Conservation (phyloP, 2,888 invertebrate species). For the Limnephilus auricula region DNA sequence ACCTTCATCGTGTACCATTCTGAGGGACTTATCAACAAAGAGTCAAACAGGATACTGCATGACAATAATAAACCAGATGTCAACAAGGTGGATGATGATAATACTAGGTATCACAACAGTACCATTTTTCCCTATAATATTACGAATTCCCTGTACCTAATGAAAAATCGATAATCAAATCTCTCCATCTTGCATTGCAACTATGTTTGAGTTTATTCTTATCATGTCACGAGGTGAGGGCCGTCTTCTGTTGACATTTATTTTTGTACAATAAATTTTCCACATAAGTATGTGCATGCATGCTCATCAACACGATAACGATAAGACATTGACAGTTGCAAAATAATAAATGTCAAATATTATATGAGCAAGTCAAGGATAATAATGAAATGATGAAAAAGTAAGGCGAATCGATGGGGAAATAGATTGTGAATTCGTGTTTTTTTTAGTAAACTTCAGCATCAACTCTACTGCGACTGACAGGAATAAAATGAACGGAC, state of each 20-base stretch:
- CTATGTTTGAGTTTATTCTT: constrained; percentile 4
- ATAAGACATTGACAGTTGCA: constrained; percentile 39
- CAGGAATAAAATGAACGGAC: constrained; percentile 77
- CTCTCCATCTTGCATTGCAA: constrained; percentile 45
- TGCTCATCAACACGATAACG: constrained; percentile 3
- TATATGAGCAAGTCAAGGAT: constrained; percentile 3
- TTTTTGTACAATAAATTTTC: background rate
- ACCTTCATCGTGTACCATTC: background rate
- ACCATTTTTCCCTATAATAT: background rate
- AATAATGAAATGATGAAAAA: background rate
- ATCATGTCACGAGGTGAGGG: background rate
- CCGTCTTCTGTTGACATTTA: background rate
- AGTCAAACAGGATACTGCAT: background rate
- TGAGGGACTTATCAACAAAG: background rate
- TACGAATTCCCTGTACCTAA: background rate
- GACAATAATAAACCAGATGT: background rate
- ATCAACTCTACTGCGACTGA: constrained; percentile 62
- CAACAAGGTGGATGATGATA: background rate
- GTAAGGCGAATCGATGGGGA: constrained; percentile 1
- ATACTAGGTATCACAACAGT: background rate
- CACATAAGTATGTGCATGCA: background rate
- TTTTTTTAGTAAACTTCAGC: constrained; percentile 48
- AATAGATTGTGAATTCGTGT: constrained; percentile 25
- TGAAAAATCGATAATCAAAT: constrained; percentile 45
- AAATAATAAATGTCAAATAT: constrained; percentile 43